These are phyloP conservation scores for Echinometra lucunter DNA, from an alignment of 53 echinoderm and acorn worm genomes.

Conservation along the genomic window DNA sequence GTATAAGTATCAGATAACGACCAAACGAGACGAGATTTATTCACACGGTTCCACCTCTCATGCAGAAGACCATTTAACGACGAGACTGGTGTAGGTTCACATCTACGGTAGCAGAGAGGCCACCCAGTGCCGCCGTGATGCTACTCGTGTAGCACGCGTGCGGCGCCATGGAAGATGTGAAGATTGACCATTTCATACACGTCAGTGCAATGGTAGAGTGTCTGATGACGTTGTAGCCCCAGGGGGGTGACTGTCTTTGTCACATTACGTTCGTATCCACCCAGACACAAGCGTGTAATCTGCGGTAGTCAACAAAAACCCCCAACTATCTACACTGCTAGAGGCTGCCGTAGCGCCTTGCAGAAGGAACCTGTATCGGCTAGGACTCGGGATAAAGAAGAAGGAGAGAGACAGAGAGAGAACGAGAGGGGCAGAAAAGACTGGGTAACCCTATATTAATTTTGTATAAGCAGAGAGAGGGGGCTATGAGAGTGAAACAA, in stretches of 20 bases:
- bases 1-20: constrained; percentile 21
- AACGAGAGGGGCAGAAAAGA: background rate
- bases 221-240: constrained; percentile 31
- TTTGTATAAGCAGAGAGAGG: no score
- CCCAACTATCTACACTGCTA: constrained; percentile 13
- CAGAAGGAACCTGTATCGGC: background rate
- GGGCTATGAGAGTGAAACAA: background rate
- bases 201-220: constrained; percentile 29
- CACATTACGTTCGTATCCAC: constrained; percentile 54
- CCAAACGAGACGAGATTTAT: constrained; percentile 55
- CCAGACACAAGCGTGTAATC: constrained; percentile 60
- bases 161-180: constrained; percentile 32
- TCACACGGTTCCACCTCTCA: constrained; percentile 4
- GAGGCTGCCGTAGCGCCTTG: background rate
- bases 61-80: constrained; percentile 28
- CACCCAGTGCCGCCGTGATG: background rate
- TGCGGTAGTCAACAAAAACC: constrained; percentile 32
- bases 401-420: background rate
- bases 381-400: background rate
- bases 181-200: constrained; percentile 36
- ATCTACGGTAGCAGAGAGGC: constrained; percentile 11
- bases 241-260: constrained; percentile 36
- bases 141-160: background rate
- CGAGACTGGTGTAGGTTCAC: constrained; percentile 39
- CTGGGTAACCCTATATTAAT: no score